A percentile compares a stretch with the other conserved stretches of the same genome.
phyloP scores from a whole-genome alignment of 2,797 vertebrate genomes.

The Bryconaethiops microstoma region DNA sequence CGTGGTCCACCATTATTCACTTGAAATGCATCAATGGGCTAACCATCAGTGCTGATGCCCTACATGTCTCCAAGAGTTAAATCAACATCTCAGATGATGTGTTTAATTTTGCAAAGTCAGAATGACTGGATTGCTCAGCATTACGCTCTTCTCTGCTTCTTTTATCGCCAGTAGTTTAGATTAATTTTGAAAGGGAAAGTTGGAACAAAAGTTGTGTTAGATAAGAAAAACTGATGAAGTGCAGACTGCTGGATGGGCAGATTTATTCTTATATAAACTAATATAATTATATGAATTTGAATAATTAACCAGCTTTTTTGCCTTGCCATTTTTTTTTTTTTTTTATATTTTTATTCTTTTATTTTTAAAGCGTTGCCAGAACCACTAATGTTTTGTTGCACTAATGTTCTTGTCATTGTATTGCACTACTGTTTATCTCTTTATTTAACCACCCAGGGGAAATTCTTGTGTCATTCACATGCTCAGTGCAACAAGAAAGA shows the following conservation, averaged over 20 bases:
- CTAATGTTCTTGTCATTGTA: no score
- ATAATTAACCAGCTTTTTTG: neutral
- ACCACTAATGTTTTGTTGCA: no score
- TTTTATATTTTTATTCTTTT: no score
- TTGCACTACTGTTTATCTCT: no score
- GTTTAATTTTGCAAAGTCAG: slow-evolving; percentile 37
- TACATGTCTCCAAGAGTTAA: slow-evolving; percentile 63
- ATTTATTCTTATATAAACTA: neutral
- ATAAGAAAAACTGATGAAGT: neutral
- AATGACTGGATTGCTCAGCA: slow-evolving; percentile 30
- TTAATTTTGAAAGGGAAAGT: neutral
- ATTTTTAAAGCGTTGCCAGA: no score
- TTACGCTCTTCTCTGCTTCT: slow-evolving; percentile 18
- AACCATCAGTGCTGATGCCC: slow-evolving; percentile 65
- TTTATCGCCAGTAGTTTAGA: neutral
- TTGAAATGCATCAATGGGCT: slow-evolving; percentile 61
- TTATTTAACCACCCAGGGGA: no score
- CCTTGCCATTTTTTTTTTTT: neutral
- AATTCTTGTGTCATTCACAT: no score
- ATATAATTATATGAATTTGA: no score
- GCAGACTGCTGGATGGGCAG: neutral
- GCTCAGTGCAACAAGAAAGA: no score
- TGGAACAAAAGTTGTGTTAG: neutral
- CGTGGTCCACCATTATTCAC: slow-evolving; percentile 69
- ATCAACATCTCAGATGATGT: slow-evolving; percentile 45